Conservation (phyloP, 2,797 vertebrate genomes). For the Phalanger gymnotis region DNA sequence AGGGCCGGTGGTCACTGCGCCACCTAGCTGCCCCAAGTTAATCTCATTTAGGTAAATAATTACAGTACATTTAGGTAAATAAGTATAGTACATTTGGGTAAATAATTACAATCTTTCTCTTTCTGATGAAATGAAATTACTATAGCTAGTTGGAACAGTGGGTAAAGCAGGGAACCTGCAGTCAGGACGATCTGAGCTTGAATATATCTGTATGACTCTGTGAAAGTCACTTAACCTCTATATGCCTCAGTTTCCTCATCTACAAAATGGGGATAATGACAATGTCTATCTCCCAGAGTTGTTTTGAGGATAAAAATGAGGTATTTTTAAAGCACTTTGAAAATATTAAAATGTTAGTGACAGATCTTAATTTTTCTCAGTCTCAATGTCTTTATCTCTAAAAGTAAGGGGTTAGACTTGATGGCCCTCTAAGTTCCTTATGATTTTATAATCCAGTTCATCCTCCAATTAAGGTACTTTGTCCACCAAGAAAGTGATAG, state of each 20-base stretch:
- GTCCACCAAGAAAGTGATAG: neutral
- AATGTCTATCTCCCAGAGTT: neutral
- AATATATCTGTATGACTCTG: neutral
- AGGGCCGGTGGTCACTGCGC: too few relatives aligned
- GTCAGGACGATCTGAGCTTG: neutral
- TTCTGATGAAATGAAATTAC: neutral
- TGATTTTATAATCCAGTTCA: neutral
- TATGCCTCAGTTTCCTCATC: neutral
- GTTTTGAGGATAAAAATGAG: neutral
- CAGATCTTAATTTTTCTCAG: neutral
- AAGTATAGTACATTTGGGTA: too few relatives aligned
- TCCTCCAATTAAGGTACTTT: neutral
- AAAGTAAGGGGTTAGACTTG: neutral
- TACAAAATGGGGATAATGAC: neutral
- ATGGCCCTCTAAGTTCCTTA: neutral
- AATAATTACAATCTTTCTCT: neutral
- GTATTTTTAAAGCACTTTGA: neutral
- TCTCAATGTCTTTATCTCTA: neutral
- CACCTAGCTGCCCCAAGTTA: too few relatives aligned
- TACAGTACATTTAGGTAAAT: too few relatives aligned
- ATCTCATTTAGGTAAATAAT: too few relatives aligned
- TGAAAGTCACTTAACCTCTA: neutral
- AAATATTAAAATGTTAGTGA: neutral
- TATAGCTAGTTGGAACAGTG: neutral
- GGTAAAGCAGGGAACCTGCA: neutral